Conservation (phyloP, 1,140 invertebrate genomes). For the Meloidogyne hapla region DNA sequence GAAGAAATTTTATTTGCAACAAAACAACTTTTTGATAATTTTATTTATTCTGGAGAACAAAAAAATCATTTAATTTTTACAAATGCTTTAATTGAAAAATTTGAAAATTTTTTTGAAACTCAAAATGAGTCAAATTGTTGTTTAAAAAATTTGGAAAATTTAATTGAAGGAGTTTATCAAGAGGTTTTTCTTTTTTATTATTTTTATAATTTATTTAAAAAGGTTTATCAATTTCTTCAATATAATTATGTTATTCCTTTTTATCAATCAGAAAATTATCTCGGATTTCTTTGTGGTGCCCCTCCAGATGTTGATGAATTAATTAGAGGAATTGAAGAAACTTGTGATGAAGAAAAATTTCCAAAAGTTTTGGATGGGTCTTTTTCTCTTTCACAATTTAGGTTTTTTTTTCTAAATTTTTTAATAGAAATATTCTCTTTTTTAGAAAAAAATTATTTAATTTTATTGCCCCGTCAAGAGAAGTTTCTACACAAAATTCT, state of each 20-base stretch:
- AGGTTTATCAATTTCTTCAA: slow-evolving; percentile 50
- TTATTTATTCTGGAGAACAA: slow-evolving; percentile 24
- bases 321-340: slow-evolving; percentile 16
- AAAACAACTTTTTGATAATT: slow-evolving; percentile 48
- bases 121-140: not conserved
- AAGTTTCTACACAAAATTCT: not conserved
- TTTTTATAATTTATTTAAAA: not conserved
- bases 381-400: slow-evolving; percentile 48
- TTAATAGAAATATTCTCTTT: slow-evolving; percentile 4
- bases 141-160: slow-evolving; percentile 30
- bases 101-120: not conserved
- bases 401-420: not conserved
- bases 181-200: slow-evolving; percentile 2
- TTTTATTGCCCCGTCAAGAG: slow-evolving; percentile 31
- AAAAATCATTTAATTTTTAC: not conserved
- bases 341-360: not conserved
- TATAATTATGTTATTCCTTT: slow-evolving; percentile 53
- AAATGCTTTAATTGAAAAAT: not conserved
- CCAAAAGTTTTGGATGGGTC: slow-evolving; percentile 13
- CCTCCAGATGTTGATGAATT: slow-evolving; percentile 50
- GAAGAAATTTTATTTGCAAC: slow-evolving; percentile 43
- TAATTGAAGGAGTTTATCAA: slow-evolving; percentile 36
- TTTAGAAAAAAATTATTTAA: slow-evolving; percentile 40
- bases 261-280: slow-evolving; percentile 50
- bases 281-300: slow-evolving; percentile 49